Percentiles rank a stretch among this genome's conserved stretches.
Evolutionary conservation across 2,113 vertebrate species (phyloP).

Genomic region (Pontoporia blainvillei): DNA sequence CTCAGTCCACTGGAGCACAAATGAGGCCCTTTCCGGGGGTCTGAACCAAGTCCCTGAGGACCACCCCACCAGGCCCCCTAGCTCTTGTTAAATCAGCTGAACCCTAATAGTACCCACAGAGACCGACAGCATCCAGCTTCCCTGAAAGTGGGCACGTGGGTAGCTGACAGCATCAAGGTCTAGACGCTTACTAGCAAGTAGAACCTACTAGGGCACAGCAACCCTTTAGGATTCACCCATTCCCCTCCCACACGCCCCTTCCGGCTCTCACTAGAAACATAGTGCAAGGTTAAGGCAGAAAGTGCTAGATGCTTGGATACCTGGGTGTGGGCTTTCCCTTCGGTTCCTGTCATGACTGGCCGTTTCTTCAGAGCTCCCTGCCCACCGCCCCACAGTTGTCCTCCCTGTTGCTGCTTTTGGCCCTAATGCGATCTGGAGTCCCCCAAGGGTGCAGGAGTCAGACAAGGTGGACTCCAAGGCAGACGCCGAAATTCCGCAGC

Average conservation of each 20-base stretch:
- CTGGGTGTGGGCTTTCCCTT: neutral
- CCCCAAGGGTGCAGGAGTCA: rapidly evolving
- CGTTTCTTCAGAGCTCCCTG: neutral
- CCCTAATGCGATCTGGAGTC: neutral
- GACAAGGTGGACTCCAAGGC: neutral
- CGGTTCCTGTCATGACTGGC: neutral
- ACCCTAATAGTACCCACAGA: neutral
- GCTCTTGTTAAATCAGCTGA: neutral
- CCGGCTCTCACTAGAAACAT: neutral
- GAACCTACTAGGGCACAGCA: rapidly evolving
- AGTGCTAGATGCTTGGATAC: neutral
- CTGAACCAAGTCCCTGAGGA: neutral
- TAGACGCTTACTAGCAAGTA: rapidly evolving
- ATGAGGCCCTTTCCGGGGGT: neutral
- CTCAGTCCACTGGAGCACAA: neutral
- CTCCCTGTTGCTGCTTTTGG: neutral
- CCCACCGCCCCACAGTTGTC: neutral
- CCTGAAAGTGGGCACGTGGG: neutral
- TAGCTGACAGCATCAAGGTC: rapidly evolving
- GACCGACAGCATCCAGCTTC: neutral
- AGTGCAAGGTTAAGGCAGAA: neutral
- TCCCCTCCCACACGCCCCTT: neutral
- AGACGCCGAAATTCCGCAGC: too few species aligned
- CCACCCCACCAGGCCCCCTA: neutral
- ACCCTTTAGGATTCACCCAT: neutral